A percentile compares a stretch with the other conserved stretches of the same genome.
Evolutionary conservation across 2,888 invertebrate species (phyloP).

Genomic region (Cancer borealis): DNA sequence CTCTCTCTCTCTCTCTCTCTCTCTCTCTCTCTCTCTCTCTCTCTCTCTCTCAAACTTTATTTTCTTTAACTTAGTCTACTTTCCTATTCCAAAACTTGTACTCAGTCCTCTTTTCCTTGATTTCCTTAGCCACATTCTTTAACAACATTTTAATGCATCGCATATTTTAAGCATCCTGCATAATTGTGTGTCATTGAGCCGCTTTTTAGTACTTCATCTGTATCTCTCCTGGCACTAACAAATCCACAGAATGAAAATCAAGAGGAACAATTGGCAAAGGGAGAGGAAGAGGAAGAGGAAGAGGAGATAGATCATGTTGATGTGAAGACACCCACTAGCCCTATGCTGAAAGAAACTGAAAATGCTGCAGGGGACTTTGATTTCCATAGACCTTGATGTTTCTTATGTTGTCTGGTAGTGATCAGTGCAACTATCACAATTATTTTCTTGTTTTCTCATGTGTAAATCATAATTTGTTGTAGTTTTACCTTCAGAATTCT

Average conservation of each 20-base stretch:
- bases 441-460: background rate
- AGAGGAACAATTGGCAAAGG: background rate
- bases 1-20: too few relatives aligned
- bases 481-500: background rate
- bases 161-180: background rate
- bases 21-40: too few relatives aligned
- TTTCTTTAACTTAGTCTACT: too few relatives aligned
- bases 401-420: background rate
- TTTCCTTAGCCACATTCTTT: background rate
- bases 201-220: background rate
- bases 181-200: background rate
- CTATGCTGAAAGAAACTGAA: slow-evolving; percentile 29
- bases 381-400: background rate
- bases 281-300: background rate
- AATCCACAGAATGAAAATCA: background rate
- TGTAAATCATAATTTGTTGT: background rate
- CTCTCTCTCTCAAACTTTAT: too few relatives aligned
- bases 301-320: background rate
- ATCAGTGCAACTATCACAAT: background rate
- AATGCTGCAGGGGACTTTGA: background rate
- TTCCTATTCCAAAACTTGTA: too few relatives aligned
- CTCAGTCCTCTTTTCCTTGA: too few relatives aligned
- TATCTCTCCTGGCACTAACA: background rate
- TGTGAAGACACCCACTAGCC: background rate
- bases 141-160: background rate